These are phyloP conservation scores for Temnothorax nylanderi DNA, from an alignment of 1,140 invertebrate genomes.

Conservation along the genomic window DNA sequence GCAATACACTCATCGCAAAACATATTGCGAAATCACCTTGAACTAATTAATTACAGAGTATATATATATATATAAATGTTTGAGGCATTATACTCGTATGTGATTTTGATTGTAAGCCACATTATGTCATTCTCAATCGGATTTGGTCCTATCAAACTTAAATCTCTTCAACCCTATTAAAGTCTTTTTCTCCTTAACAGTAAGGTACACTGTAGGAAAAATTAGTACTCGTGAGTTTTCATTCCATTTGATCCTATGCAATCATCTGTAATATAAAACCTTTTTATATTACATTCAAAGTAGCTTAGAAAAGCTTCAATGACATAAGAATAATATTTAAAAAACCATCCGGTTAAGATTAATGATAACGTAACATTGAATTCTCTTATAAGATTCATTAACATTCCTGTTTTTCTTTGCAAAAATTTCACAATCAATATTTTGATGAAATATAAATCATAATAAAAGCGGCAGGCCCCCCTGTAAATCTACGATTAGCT, in stretches of 20 bases:
- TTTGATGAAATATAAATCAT: neutral
- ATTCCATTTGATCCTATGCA: constrained; percentile 3
- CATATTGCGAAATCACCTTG: neutral
- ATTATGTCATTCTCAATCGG: constrained; percentile 12
- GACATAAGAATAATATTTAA: neutral
- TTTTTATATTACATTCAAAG: constrained; percentile 22
- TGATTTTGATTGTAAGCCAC: constrained; percentile 15
- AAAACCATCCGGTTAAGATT: neutral
- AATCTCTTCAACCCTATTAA: constrained; percentile 29
- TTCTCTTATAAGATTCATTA: constrained; percentile 1
- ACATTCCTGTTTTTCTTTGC: neutral
- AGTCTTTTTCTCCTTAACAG: constrained; percentile 15
- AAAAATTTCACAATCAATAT: neutral
- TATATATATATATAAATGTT: neutral
- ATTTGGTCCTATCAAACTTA: constrained; percentile 6
- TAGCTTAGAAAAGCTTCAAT: neutral
- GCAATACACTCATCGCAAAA: neutral
- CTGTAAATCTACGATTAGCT: neutral
- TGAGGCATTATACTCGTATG: neutral
- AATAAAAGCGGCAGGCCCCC: neutral
- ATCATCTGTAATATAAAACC: constrained; percentile 7
- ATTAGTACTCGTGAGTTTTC: constrained; percentile 9
- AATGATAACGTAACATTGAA: constrained; percentile 8
- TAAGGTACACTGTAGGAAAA: neutral
- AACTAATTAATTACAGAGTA: neutral